A percentile compares a stretch with the other conserved stretches of the same genome.
These are phyloP conservation scores for Vanacampus margaritifer DNA, from an alignment of 2,113 vertebrate genomes.

Conservation along the genomic window DNA sequence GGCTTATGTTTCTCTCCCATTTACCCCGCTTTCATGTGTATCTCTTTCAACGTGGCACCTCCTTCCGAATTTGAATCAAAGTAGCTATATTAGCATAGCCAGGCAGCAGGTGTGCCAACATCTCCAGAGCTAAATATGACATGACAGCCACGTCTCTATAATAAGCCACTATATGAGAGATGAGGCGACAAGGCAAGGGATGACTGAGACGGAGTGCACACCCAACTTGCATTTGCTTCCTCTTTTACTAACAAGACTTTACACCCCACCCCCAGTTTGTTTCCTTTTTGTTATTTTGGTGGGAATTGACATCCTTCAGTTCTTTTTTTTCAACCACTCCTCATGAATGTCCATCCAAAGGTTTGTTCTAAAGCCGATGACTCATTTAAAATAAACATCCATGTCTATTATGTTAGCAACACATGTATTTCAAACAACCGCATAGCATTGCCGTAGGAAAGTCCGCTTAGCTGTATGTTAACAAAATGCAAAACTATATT, in stretches of 20 bases:
- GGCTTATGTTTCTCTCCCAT: constrained; percentile 20
- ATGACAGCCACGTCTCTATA: constrained; percentile 64
- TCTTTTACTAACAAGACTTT: constrained; percentile 58
- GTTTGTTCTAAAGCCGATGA: neutral
- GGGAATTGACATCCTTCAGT: constrained; percentile 53
- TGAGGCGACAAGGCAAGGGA: constrained; percentile 63
- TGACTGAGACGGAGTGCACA: constrained; percentile 61
- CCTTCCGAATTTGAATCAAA: constrained; percentile 65
- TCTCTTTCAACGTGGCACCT: constrained; percentile 37
- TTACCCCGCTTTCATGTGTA: constrained; percentile 18
- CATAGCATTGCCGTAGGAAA: too few relatives aligned
- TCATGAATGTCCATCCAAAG: too few relatives aligned
- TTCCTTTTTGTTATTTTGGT: constrained; percentile 66
- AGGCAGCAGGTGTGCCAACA: constrained; percentile 73
- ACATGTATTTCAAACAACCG: too few relatives aligned
- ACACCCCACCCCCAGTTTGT: constrained; percentile 24
- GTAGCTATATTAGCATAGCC: constrained; percentile 69
- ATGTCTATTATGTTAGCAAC: neutral
- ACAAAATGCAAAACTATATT: too few relatives aligned
- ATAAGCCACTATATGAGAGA: constrained; percentile 60
- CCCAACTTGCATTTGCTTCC: constrained; percentile 51
- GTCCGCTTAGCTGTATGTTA: too few relatives aligned
- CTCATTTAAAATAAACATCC: neutral
- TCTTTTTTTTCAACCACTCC: constrained; percentile 8
- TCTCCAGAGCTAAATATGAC: constrained; percentile 69